Conservation (phyloP, 2,113 vertebrate species). For the Gulo gulo region DNA sequence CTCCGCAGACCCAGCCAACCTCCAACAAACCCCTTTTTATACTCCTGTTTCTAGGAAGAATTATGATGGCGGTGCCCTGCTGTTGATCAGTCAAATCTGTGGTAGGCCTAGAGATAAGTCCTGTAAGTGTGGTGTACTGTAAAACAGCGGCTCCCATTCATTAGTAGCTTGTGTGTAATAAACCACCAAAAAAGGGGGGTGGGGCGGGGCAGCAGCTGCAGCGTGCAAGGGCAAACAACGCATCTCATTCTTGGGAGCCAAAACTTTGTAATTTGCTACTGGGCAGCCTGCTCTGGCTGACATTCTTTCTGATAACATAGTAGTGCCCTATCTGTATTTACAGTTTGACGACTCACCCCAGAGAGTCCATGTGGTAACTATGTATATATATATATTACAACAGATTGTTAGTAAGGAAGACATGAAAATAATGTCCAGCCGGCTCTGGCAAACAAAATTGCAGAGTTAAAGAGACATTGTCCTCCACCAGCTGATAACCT, state of each 20-base stretch:
- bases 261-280: slow-evolving; percentile 86
- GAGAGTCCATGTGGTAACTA: slow-evolving; percentile 81
- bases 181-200: slow-evolving; percentile 82
- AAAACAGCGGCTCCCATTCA: slow-evolving; percentile 91
- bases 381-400: slow-evolving; percentile 13
- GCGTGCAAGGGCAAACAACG: slow-evolving; percentile 86
- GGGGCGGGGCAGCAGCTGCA: slow-evolving; percentile 87
- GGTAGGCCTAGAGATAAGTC: slow-evolving; percentile 89
- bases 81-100: slow-evolving; percentile 88
- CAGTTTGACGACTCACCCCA: slow-evolving; percentile 73
- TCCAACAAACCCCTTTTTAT: slow-evolving; percentile 94
- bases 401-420: slow-evolving; percentile 60
- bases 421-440: not conserved
- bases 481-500: not conserved
- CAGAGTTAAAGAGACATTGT: not conserved
- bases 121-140: slow-evolving; percentile 89
- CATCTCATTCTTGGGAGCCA: slow-evolving; percentile 87
- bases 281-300: slow-evolving; percentile 83
- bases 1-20: slow-evolving; percentile 87
- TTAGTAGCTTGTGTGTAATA: slow-evolving; percentile 87
- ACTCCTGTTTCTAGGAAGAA: slow-evolving; percentile 89
- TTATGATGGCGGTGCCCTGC: slow-evolving; percentile 87
- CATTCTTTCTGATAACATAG: slow-evolving; percentile 85
- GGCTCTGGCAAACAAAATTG: not conserved
- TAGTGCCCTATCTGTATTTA: slow-evolving; percentile 69